Evolutionary conservation across 1,140 invertebrate species (phyloP).

Genomic region (Ooceraea biroi): DNA sequence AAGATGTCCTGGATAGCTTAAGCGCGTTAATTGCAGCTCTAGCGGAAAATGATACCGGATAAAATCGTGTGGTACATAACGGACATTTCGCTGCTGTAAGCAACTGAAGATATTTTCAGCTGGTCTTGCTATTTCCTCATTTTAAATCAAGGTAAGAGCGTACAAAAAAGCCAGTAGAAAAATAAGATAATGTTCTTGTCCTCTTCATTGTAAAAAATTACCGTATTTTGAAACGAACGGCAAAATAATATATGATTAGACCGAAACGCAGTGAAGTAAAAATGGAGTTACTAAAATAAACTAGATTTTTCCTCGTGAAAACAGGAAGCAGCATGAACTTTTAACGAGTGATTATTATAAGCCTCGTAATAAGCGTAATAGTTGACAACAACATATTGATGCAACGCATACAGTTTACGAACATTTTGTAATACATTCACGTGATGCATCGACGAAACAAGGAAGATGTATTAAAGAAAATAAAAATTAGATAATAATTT

Average conservation of each 20-base stretch:
- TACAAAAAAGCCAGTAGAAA: neutral
- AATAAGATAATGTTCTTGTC: neutral
- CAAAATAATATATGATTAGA: conserved; percentile 36
- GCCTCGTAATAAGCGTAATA: neutral
- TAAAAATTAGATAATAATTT: no score
- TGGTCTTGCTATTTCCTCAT: neutral
- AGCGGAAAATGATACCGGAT: neutral
- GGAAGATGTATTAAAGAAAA: no score
- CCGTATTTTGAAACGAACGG: neutral
- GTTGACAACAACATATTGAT: neutral
- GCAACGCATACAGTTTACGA: neutral
- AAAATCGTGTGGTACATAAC: neutral
- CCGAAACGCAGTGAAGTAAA: conserved; percentile 34
- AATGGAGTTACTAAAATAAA: neutral
- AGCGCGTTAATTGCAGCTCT: neutral
- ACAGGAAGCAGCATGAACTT: neutral
- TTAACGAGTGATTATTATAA: neutral
- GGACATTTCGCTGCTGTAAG: neutral
- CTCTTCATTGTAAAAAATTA: conserved; percentile 51
- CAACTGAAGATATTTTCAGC: neutral
- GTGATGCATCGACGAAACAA: no score
- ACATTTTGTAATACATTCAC: neutral
- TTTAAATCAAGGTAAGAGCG: neutral
- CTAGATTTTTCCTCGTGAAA: neutral
- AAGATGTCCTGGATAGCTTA: neutral